phyloP scores from a whole-genome alignment of 2,113 vertebrate genomes.

The Mus musculus region DNA sequence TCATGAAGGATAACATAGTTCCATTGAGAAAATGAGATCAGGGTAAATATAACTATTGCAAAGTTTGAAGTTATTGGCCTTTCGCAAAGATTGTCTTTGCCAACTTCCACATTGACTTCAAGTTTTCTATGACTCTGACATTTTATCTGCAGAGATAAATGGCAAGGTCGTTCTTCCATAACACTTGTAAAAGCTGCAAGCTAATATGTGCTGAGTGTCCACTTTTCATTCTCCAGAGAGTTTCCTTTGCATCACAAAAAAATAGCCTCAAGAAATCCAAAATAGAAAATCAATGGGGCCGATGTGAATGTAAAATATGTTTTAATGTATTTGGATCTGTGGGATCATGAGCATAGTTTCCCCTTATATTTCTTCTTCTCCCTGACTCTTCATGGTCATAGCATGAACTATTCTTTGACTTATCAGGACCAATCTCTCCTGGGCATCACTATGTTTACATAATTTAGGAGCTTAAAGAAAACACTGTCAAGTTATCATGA shows the following conservation, averaged over 20 bases:
- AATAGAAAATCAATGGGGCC: not conserved
- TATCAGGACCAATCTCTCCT: slow-evolving; percentile 36
- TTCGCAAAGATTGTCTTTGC: not conserved
- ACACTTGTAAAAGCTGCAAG: not conserved
- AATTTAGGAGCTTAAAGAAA: slow-evolving; percentile 75
- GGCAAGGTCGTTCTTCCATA: slow-evolving; percentile 12
- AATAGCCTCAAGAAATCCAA: not conserved
- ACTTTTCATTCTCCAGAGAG: not conserved
- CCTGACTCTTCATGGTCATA: slow-evolving; percentile 52
- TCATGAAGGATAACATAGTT: not conserved
- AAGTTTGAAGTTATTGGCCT: not conserved
- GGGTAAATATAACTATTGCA: not conserved
- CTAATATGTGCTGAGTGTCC: not conserved
- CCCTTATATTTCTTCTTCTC: not conserved
- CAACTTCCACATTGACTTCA: not conserved
- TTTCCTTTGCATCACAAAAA: not conserved
- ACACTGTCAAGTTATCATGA: slow-evolving; percentile 71
- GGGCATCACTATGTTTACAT: slow-evolving; percentile 63
- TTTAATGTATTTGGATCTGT: not conserved
- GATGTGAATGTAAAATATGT: not conserved
- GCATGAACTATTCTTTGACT: slow-evolving; percentile 43
- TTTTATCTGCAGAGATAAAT: slow-evolving; percentile 37
- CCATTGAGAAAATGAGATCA: not conserved
- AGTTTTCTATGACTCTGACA: not conserved
- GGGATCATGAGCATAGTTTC: not conserved